Base-by-base conservation (phyloP, 2,888 invertebrate genomes). In the Iselma pallidipennis region DNA sequence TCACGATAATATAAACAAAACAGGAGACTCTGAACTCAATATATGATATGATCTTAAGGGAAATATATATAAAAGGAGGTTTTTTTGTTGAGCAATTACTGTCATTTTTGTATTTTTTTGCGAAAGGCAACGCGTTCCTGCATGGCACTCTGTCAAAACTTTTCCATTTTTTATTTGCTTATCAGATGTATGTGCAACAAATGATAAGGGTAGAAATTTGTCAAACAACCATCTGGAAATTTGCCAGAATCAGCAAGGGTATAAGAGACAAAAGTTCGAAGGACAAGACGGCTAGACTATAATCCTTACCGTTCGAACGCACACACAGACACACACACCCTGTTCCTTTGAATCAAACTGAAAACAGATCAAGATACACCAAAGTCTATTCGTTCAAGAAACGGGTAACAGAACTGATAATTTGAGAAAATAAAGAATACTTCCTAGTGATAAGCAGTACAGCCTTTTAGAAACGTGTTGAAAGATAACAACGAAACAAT, bases 141-240 rank as follows among this genome's bases (percentile, higher is more conserved):
- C n/a, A n/a, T n/a, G n/a, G n/a, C n/a, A n/a, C n/a, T n/a, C n/a
- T n/a, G n/a, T n/a, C n/a, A n/a, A n/a, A n/a, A n/a, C n/a, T n/a
- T n/a, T n/a, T 31, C 31, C 5, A 28, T 33, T n/a, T 14, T 14
- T 57, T 51, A 55, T 26, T 55, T 55, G 25, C 51, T 37, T 42
- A 2, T 25, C 1, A 19, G 28, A 19, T 10, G 49, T 56, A 28
- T 56, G 45, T 59, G 49, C 59, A 59, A 59, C 59, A 59, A 59
- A 48, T 59, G 59, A 50, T 59, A 59, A 55, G 2, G 21, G 26
- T 4, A 29, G 6, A 45, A 59, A 59, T 55, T 59, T 55, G 59
- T 55, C 59, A 31, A 55, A 7, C 12, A 14, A 23, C 21, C 10
- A 4, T 21, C 21, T 59, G 59, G 59, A 59, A n/a, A 28, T 49